Evolutionary conservation across 2,113 vertebrate species (phyloP).

Genomic region (Euleptes europaea): DNA sequence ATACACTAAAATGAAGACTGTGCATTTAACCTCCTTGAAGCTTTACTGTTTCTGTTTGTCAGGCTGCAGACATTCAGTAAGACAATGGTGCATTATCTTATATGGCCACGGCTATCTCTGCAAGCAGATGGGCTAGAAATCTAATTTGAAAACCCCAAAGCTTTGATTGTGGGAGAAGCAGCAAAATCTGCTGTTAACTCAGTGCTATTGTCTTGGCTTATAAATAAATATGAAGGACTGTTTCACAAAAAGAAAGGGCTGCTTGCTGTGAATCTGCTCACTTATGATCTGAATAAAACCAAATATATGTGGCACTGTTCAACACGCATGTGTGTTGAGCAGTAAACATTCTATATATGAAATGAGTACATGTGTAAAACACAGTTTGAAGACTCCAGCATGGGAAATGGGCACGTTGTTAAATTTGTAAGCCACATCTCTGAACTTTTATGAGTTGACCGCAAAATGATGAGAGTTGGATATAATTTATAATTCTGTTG

Average conservation of each 20-base stretch:
- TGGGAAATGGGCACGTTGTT: slow-evolving; percentile 33
- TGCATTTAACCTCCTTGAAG: slow-evolving; percentile 33
- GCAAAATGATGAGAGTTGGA: background rate
- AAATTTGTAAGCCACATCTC: slow-evolving; percentile 42
- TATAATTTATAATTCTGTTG: slow-evolving; percentile 25
- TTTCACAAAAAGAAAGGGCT: slow-evolving; percentile 27
- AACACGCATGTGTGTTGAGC: slow-evolving; percentile 46
- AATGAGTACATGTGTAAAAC: slow-evolving; percentile 22
- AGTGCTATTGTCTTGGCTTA: slow-evolving; percentile 54
- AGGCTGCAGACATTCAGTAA: slow-evolving; percentile 51
- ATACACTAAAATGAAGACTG: slow-evolving; percentile 1
- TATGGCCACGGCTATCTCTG: slow-evolving; percentile 61
- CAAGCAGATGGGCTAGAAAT: slow-evolving; percentile 68
- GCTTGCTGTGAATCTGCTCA: slow-evolving; percentile 43
- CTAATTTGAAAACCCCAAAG: slow-evolving; percentile 60
- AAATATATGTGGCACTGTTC: slow-evolving; percentile 50
- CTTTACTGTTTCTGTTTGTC: slow-evolving; percentile 43
- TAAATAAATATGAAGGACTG: slow-evolving; percentile 67
- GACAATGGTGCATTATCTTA: slow-evolving; percentile 56
- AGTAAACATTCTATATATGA: slow-evolving; percentile 45
- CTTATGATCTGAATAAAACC: slow-evolving; percentile 61
- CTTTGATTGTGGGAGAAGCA: slow-evolving; percentile 62
- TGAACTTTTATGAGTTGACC: slow-evolving; percentile 38
- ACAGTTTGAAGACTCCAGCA: slow-evolving; percentile 2
- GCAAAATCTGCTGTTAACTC: slow-evolving; percentile 50